Evolutionary conservation across 2,888 invertebrate genomes (phyloP).

Genomic region (Frankliniella fusca): DNA sequence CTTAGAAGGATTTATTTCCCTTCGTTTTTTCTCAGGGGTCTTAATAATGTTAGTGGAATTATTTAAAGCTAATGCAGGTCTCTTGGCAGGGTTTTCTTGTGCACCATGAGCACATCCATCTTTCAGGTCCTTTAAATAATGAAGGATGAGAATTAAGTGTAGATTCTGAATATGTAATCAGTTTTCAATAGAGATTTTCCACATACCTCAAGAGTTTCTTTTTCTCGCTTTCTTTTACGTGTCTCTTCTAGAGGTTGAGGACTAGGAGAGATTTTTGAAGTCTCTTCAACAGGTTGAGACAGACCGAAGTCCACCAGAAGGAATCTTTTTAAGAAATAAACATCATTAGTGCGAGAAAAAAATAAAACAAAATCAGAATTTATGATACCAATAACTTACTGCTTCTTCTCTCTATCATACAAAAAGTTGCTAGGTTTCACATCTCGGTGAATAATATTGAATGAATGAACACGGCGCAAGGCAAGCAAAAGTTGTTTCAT

Average conservation of each 20-base stretch:
- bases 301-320: constrained; percentile 85
- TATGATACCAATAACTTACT: constrained; percentile 46
- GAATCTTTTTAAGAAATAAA: constrained; percentile 52
- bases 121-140: neutral
- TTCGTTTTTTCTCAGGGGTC: neutral
- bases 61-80: neutral
- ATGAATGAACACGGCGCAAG: constrained; percentile 72
- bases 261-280: constrained; percentile 30
- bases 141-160: neutral
- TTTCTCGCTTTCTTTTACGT: constrained; percentile 1
- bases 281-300: constrained; percentile 60
- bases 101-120: neutral
- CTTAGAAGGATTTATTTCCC: neutral
- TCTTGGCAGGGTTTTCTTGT: neutral
- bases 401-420: constrained; percentile 65
- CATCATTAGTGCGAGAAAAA: neutral
- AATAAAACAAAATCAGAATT: neutral
- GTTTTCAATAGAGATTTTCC: neutral
- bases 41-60: constrained; percentile 1
- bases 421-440: constrained; percentile 90
- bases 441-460: constrained; percentile 82
- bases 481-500: constrained; percentile 77
- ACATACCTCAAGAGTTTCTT: neutral
- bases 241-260: constrained; percentile 1
- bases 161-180: neutral